Evolutionary conservation across 2,797 vertebrate species (phyloP).

Genomic region (Eurystomus glaucurus): DNA sequence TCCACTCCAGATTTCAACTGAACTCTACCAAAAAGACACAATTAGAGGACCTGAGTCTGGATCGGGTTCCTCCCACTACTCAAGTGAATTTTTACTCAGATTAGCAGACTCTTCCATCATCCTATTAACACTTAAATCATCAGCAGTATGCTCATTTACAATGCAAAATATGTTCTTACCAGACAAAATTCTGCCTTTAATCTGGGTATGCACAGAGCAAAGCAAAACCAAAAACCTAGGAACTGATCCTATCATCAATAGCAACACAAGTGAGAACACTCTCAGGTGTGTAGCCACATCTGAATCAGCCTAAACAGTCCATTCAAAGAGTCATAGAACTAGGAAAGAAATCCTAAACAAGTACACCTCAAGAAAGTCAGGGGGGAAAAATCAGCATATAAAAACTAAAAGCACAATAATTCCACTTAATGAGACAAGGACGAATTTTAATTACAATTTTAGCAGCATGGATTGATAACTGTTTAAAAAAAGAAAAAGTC

Average conservation of each 20-base stretch:
- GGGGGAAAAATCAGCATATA: background rate
- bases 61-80: background rate
- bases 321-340: background rate
- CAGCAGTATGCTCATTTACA: constrained; percentile 10
- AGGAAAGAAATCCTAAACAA: background rate
- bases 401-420: background rate
- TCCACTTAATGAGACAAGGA: background rate
- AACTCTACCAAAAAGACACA: background rate
- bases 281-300: background rate
- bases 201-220: accelerated
- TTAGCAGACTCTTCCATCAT: background rate
- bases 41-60: background rate
- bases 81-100: background rate
- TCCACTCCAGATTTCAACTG: background rate
- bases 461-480: background rate
- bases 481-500: background rate
- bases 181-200: constrained; percentile 14
- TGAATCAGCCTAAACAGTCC: background rate
- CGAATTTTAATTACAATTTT: background rate
- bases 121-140: constrained; percentile 18
- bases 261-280: background rate
- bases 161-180: background rate
- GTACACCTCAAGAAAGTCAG: background rate
- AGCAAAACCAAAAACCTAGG: background rate
- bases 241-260: background rate